phyloP scores from a whole-genome alignment of 1,140 invertebrate genomes.

The Geopemphigus sp. region DNA sequence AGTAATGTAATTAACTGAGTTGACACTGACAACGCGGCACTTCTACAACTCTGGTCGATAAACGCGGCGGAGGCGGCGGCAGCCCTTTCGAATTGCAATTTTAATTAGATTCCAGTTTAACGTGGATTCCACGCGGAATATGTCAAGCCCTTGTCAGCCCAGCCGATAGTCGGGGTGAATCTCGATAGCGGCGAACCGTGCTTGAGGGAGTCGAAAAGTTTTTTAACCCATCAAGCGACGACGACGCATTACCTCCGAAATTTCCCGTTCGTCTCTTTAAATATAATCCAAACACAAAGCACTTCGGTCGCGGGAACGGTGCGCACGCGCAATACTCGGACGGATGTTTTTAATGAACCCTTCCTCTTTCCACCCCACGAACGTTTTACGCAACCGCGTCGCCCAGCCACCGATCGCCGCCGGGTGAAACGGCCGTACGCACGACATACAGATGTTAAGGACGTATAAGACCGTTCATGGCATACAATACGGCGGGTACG shows the following conservation, averaged over 20 bases:
- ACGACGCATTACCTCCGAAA: background rate
- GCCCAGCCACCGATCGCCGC: no score
- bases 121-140: constrained; percentile 7
- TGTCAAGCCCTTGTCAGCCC: constrained; percentile 42
- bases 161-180: background rate
- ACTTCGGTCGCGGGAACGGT: background rate
- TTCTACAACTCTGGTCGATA: constrained; percentile 1
- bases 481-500: no score
- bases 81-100: background rate
- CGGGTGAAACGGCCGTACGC: no score
- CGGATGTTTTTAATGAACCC: no score
- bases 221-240: background rate
- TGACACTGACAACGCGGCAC: constrained; percentile 12
- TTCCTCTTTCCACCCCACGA: no score
- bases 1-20: constrained; percentile 22
- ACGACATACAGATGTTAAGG: no score
- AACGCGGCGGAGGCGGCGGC: no score
- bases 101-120: constrained; percentile 44
- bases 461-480: no score
- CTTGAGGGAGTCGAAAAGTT: constrained; percentile 1
- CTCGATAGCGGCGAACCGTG: constrained; percentile 26
- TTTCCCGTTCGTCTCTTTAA: background rate
- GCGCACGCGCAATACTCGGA: no score
- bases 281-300: constrained; percentile 13
- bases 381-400: no score